Evolutionary conservation across 2,888 invertebrate species (phyloP).

Genomic region (Euplexia lucipara): DNA sequence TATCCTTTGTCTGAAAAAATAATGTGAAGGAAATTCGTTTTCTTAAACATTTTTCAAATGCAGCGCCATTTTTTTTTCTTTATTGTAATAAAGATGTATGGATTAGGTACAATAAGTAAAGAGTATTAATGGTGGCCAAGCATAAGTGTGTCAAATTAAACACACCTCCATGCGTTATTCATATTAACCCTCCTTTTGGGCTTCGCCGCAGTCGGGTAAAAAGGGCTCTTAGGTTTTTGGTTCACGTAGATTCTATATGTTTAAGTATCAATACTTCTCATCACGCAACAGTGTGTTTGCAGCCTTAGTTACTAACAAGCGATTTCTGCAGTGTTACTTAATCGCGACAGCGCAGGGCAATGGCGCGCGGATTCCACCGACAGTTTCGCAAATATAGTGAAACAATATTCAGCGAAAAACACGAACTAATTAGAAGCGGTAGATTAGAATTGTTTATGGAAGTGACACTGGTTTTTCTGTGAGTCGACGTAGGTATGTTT

Average conservation of each 20-base stretch:
- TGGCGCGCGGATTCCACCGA: conserved; percentile 51
- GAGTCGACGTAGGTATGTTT: conserved; percentile 9
- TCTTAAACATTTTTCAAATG: too few relatives aligned
- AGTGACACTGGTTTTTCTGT: conserved; percentile 6
- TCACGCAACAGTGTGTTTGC: not conserved
- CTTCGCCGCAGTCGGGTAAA: too few relatives aligned
- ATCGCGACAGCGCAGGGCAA: conserved; percentile 58
- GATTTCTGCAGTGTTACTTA: conserved; percentile 58
- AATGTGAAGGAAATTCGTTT: too few relatives aligned
- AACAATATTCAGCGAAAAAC: conserved; percentile 40
- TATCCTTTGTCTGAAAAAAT: too few relatives aligned
- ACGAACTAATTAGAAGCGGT: conserved; percentile 15
- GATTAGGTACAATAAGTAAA: too few relatives aligned
- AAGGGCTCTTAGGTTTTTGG: too few relatives aligned
- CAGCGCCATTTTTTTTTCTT: too few relatives aligned
- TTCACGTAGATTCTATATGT: not conserved
- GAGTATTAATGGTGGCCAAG: too few relatives aligned
- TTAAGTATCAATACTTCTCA: not conserved
- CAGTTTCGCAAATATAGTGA: conserved; percentile 49
- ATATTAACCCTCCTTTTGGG: too few relatives aligned
- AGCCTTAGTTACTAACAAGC: conserved; percentile 16
- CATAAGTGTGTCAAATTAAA: too few relatives aligned
- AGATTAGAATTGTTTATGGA: conserved; percentile 19
- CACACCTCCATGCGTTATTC: too few relatives aligned
- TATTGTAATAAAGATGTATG: too few relatives aligned